A percentile compares a stretch with the other conserved stretches of the same genome.
phyloP scores from a whole-genome alignment of 2,888 invertebrate genomes.

The Pyralis farinalis region DNA sequence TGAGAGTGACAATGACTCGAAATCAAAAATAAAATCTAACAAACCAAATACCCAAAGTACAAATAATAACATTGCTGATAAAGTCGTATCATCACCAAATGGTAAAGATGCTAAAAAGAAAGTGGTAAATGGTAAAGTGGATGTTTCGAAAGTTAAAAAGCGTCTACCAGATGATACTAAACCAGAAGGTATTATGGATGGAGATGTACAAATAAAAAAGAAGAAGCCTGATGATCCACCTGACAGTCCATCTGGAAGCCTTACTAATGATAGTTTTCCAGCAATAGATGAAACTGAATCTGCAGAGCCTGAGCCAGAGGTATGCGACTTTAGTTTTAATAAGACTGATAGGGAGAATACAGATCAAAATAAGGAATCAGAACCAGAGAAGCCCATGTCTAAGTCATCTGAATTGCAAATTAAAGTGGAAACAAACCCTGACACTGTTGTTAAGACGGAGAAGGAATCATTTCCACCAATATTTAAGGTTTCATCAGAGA shows the following conservation, averaged over 20 bases:
- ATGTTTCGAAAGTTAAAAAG: conserved; percentile 81
- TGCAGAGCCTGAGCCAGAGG: conserved; percentile 71
- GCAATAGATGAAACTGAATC: conserved; percentile 86
- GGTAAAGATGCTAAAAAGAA: conserved; percentile 70
- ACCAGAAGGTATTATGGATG: conserved; percentile 80
- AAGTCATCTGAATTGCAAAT: conserved; percentile 57
- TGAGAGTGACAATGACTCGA: conserved; percentile 73
- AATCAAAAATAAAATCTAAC: conserved; percentile 52
- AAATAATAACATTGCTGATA: conserved; percentile 64
- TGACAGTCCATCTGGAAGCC: conserved; percentile 91
- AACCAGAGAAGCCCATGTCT: conserved; percentile 38
- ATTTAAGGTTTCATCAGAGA: conserved; percentile 53
- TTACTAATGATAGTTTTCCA: conserved; percentile 92
- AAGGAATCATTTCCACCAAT: conserved; percentile 56
- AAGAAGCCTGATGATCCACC: conserved; percentile 76
- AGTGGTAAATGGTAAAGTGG: conserved; percentile 70
- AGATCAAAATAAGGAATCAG: conserved; percentile 61
- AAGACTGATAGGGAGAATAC: conserved; percentile 64
- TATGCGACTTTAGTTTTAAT: conserved; percentile 72
- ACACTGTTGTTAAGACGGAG: conserved; percentile 56
- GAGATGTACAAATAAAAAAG: conserved; percentile 82
- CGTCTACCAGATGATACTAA: conserved; percentile 79
- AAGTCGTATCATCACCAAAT: conserved; percentile 60
- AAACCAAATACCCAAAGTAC: conserved; percentile 62
- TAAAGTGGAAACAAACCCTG: conserved; percentile 53